Percentiles rank a stretch among this genome's conserved stretches.
Conservation (phyloP, 2,888 invertebrate genomes). For the Eurois occulta region DNA sequence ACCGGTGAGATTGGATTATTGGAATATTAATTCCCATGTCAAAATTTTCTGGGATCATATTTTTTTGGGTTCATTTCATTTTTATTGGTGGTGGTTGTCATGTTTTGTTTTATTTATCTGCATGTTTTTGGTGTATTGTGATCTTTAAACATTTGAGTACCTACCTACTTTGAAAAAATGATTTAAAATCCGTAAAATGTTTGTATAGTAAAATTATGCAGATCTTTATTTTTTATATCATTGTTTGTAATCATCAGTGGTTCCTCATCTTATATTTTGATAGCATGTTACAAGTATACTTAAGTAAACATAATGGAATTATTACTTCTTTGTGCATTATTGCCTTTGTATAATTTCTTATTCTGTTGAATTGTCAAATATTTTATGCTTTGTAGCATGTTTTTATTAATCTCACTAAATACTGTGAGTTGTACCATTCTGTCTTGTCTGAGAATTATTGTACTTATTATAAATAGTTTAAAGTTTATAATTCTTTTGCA, state of each 20-base stretch:
- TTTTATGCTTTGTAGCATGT: slow-evolving; percentile 56
- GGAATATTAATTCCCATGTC: not conserved
- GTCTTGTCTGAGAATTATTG: slow-evolving; percentile 8
- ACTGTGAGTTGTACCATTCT: slow-evolving; percentile 50
- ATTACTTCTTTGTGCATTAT: slow-evolving; percentile 14
- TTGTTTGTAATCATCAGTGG: not conserved
- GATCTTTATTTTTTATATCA: not conserved
- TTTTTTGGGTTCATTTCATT: slow-evolving; percentile 25
- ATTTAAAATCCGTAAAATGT: not conserved
- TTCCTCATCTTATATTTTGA: slow-evolving; percentile 7
- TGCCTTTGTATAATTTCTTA: slow-evolving; percentile 11
- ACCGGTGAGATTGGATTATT: not conserved
- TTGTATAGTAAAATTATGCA: not conserved
- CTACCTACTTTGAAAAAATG: not conserved
- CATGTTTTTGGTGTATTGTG: slow-evolving; percentile 53
- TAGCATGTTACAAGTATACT: slow-evolving; percentile 37
- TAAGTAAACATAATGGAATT: not conserved
- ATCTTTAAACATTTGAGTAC: not conserved
- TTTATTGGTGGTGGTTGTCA: slow-evolving; percentile 50
- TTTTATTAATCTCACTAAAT: slow-evolving; percentile 61
- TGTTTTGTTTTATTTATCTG: slow-evolving; percentile 49
- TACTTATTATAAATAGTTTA: not conserved
- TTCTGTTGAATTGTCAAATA: slow-evolving; percentile 8
- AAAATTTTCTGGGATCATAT: not conserved
- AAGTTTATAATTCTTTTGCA: slow-evolving; percentile 70